Percentiles rank a stretch among this genome's conserved stretches.
These are phyloP conservation scores for Dugesia japonica DNA, from an alignment of 2,888 invertebrate genomes.

Conservation along the genomic window DNA sequence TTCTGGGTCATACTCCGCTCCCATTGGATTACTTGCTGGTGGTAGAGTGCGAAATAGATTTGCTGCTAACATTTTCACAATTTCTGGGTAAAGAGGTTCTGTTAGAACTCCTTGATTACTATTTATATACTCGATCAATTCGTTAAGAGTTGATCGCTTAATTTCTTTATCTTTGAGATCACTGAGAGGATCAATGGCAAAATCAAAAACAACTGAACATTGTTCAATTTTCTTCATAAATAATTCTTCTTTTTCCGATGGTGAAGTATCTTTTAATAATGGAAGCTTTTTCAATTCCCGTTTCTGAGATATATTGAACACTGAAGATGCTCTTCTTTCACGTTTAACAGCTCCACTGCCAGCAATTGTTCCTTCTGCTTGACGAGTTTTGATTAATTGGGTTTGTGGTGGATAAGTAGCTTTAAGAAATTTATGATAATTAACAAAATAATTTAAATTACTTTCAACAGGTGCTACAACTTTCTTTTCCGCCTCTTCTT, in stretches of 20 bases:
- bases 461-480: not conserved
- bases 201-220: constrained; percentile 95
- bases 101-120: constrained; percentile 77
- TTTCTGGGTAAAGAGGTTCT: constrained; percentile 90
- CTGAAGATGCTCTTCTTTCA: not conserved
- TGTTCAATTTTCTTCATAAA: constrained; percentile 90
- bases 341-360: not conserved
- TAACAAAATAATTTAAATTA: not conserved
- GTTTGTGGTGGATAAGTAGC: constrained; percentile 12
- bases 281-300: not conserved
- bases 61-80: constrained; percentile 67
- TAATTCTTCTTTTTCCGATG: constrained; percentile 79
- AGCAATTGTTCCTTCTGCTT: not conserved
- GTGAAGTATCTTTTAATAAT: constrained; percentile 48
- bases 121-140: constrained; percentile 88
- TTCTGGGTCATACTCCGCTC: constrained; percentile 85
- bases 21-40: constrained; percentile 63
- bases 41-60: constrained; percentile 95
- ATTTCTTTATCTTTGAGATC: constrained; percentile 98
- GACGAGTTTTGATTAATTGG: not conserved
- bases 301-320: not conserved
- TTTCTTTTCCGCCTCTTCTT: not conserved
- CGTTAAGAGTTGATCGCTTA: constrained; percentile 83
- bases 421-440: not conserved
- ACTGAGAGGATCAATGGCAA: constrained; percentile 74